phyloP scores from a whole-genome alignment of 1,140 invertebrate genomes.

The Drosophila insularis region DNA sequence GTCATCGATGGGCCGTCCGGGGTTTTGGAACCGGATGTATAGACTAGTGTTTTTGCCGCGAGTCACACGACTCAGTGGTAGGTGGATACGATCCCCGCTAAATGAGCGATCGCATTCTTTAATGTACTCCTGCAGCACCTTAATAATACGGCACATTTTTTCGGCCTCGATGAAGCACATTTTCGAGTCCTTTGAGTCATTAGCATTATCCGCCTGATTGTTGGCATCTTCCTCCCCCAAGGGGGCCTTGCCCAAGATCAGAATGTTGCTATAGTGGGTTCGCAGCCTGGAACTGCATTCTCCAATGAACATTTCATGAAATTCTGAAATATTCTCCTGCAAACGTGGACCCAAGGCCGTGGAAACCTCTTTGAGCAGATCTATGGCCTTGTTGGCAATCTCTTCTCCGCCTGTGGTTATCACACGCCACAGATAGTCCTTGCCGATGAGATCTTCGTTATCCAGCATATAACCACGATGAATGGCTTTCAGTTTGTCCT shows the following conservation, averaged over 20 bases:
- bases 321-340: conserved; percentile 86
- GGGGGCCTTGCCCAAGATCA: conserved; percentile 69
- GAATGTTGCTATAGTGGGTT: conserved; percentile 90
- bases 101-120: conserved; percentile 97
- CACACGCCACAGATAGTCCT: conserved; percentile 98
- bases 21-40: conserved; percentile 94
- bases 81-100: conserved; percentile 93
- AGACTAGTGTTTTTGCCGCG: conserved; percentile 95
- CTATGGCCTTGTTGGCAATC: conserved; percentile 95
- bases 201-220: conserved; percentile 69
- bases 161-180: conserved; percentile 87
- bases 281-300: conserved; percentile 94
- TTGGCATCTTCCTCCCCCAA: conserved; percentile 75
- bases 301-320: conserved; percentile 95
- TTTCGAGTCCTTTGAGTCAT: conserved; percentile 74
- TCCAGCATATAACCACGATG: conserved; percentile 91
- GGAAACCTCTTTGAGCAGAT: conserved; percentile 95
- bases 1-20: conserved; percentile 94
- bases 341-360: conserved; percentile 95
- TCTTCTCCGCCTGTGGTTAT: conserved; percentile 95
- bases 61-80: conserved; percentile 86
- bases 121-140: conserved; percentile 97
- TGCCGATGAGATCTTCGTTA: conserved; percentile 95
- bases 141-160: conserved; percentile 96
- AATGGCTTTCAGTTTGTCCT: conserved; percentile 95